Base-by-base conservation (phyloP, 2,113 vertebrate species). In the Bubo blakistoni region DNA sequence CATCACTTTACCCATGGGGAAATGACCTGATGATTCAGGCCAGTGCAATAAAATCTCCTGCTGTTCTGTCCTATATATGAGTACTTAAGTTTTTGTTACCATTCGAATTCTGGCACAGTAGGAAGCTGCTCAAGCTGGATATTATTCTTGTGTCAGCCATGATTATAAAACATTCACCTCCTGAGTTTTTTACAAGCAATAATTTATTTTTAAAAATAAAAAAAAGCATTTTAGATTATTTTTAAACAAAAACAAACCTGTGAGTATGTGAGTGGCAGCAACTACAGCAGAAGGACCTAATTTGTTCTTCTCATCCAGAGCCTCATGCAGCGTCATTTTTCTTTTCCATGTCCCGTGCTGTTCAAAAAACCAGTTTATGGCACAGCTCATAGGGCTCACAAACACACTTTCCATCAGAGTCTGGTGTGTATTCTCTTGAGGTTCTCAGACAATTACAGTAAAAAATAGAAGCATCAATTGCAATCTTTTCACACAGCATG, bases 381-480 rank as follows among this genome's bases (percentile, higher is more conserved):
- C 61, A 77, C 52, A 91, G 86, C 81, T 90, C 71, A 80, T 30
- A 91, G 52, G 87, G 66, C 88, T 94, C 93, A 73, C 58, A 89
- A 88, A 77, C 3, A 9, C 49, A 80, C 38, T 94, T 96, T 96
- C 61, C 66, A 89, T 95, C 66, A 59, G 85, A 95, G 62, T 55
- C 61, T 84, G 52, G 38, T 90, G n/a, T 87, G 42, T 67, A 84
- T 82, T 89, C 92, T 94, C 88, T 84, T 46, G 92, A 94, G 94
- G 72, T 13, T 49, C 40, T 94, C 90, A 92, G 67, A 96, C 83
- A 92, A 94, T 97, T 96, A 97, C 92, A 95, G 78, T 70, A 94
- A 94, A 96, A 96, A 96, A 96, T 57, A 96, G 93, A 94, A 94
- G 69, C 92, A 95, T 96, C 92, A 95, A 92, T 85, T 97, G 91